phyloP scores from a whole-genome alignment of 2,113 vertebrate species.

The Bos javanicus region DNA sequence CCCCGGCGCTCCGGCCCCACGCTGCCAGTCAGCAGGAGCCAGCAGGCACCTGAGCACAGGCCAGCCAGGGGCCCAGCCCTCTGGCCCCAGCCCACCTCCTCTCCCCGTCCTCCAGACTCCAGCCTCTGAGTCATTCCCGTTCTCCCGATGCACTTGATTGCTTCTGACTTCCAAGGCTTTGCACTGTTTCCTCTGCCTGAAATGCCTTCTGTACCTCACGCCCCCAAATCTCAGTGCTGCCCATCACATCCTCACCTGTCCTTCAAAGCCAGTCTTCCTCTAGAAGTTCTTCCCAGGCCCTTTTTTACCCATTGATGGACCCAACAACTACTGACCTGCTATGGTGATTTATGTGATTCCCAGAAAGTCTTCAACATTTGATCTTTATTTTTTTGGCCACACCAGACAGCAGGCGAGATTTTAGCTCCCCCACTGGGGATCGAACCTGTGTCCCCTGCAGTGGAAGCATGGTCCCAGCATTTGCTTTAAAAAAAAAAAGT shows the following conservation, averaged over 20 bases:
- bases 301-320: background rate
- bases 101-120: background rate
- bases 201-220: background rate
- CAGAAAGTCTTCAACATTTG: background rate
- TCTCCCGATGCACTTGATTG: background rate
- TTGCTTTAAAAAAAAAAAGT: background rate
- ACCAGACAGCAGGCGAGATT: background rate
- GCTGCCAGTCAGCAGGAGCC: background rate
- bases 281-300: background rate
- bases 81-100: background rate
- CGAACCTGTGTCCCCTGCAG: background rate
- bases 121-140: accelerated
- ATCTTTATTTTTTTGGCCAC: background rate
- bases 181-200: background rate
- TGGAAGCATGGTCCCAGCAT: background rate
- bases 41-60: background rate
- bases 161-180: background rate
- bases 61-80: background rate
- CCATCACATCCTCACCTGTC: background rate
- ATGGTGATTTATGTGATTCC: background rate
- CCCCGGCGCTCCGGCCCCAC: accelerated
- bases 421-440: background rate
- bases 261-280: background rate
- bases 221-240: background rate
- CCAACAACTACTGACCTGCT: background rate